A percentile compares a stretch with the other conserved stretches of the same genome.
Conservation (phyloP, 2,888 invertebrate genomes). For the Arge pagana region DNA sequence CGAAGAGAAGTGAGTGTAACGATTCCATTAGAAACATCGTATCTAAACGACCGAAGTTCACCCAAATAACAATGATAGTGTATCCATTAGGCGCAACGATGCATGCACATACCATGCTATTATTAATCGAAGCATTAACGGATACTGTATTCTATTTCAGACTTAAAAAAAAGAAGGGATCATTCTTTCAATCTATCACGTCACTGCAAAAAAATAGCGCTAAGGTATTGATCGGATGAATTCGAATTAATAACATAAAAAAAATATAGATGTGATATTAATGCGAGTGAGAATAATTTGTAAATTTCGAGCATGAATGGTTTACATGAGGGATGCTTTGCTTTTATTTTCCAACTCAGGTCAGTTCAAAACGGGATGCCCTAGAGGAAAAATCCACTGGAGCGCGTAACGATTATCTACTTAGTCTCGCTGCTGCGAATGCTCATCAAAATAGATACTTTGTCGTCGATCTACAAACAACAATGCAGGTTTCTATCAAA, state of each 20-base stretch:
- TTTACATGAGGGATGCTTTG: no score
- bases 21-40: not conserved
- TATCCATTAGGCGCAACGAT: no score
- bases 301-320: no score
- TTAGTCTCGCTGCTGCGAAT: constrained; percentile 90
- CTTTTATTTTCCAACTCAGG: constrained; percentile 55
- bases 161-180: constrained; percentile 94
- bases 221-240: constrained; percentile 65
- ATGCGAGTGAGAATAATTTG: no score
- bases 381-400: constrained; percentile 93
- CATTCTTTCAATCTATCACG: constrained; percentile 94
- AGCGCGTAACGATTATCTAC: constrained; percentile 91
- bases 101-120: not conserved
- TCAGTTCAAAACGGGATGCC: constrained; percentile 86
- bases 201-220: constrained; percentile 96
- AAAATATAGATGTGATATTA: no score
- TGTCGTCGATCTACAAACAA: constrained; percentile 85
- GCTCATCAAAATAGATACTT: constrained; percentile 91
- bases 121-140: not conserved
- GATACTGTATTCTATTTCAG: constrained; percentile 60
- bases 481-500: constrained; percentile 67
- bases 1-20: constrained; percentile 78
- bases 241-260: not conserved
- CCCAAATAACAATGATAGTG: no score
- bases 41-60: constrained; percentile 2